Evolutionary conservation across 2,113 vertebrate genomes (phyloP).

Genomic region (Cynopterus brachyotis): DNA sequence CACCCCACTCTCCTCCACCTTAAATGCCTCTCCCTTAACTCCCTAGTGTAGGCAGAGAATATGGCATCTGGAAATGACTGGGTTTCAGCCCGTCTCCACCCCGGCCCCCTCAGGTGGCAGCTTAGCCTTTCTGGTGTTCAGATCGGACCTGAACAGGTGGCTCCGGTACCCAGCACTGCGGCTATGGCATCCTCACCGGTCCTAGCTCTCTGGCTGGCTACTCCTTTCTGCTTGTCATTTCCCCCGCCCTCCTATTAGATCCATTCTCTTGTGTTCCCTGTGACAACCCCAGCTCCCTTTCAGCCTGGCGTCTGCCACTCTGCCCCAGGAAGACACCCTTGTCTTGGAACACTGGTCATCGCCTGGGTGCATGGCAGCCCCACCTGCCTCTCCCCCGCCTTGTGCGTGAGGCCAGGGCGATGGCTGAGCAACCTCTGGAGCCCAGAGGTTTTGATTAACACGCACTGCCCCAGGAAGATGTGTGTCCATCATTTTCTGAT

Average conservation of each 20-base stretch:
- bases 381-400: neutral
- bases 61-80: neutral
- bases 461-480: neutral
- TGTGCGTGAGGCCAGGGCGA: neutral
- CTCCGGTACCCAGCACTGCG: neutral
- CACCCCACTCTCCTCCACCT: neutral
- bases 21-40: neutral
- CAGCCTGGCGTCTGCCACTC: neutral
- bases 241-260: neutral
- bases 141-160: neutral
- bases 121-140: neutral
- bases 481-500: neutral
- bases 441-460: neutral
- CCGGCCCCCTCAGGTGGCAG: neutral
- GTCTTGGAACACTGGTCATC: neutral
- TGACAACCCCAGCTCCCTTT: neutral
- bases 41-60: neutral
- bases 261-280: neutral
- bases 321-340: neutral
- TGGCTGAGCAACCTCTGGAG: neutral
- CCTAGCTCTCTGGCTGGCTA: neutral
- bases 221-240: neutral
- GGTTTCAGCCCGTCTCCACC: neutral
- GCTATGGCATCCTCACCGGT: neutral
- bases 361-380: neutral